These are phyloP conservation scores for Pandemis heparana DNA, from an alignment of 2,888 invertebrate species.

Conservation along the genomic window DNA sequence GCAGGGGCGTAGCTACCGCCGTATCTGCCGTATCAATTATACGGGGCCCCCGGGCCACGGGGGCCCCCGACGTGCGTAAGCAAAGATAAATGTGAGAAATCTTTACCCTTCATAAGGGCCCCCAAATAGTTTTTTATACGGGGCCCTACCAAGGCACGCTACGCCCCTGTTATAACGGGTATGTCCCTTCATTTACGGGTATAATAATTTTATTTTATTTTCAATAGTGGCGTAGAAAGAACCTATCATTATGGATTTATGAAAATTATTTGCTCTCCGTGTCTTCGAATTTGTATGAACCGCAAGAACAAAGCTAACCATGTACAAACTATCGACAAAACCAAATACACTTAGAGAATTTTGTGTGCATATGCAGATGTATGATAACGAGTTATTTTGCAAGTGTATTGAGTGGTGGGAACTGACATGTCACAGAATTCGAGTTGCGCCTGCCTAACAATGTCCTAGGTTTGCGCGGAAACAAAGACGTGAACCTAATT, in stretches of 20 bases:
- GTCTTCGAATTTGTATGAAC: slow-evolving; percentile 7
- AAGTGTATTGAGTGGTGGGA: slow-evolving; percentile 78
- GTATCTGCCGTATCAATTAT: too few relatives aligned
- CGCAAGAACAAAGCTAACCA: slow-evolving; percentile 14
- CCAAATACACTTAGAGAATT: slow-evolving; percentile 52
- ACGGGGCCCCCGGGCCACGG: too few relatives aligned
- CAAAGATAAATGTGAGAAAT: too few relatives aligned
- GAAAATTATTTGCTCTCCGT: slow-evolving; percentile 7
- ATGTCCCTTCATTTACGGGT: too few relatives aligned
- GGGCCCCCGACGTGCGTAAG: too few relatives aligned
- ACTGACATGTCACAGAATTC: slow-evolving; percentile 73
- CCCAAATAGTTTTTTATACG: too few relatives aligned
- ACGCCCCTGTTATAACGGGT: too few relatives aligned
- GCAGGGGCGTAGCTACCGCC: too few relatives aligned
- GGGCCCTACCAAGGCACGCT: too few relatives aligned
- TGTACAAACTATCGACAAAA: slow-evolving; percentile 52
- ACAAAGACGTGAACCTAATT: slow-evolving; percentile 74
- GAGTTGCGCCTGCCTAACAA: slow-evolving; percentile 67
- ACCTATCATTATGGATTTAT: background rate
- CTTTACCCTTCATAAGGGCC: too few relatives aligned
- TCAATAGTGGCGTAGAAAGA: too few relatives aligned
- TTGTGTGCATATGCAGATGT: slow-evolving; percentile 60
- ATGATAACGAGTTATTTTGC: slow-evolving; percentile 64
- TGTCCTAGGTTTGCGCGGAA: slow-evolving; percentile 71
- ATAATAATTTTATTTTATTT: too few relatives aligned